These are phyloP conservation scores for Solea solea DNA, from an alignment of 2,113 vertebrate species.

Conservation along the genomic window DNA sequence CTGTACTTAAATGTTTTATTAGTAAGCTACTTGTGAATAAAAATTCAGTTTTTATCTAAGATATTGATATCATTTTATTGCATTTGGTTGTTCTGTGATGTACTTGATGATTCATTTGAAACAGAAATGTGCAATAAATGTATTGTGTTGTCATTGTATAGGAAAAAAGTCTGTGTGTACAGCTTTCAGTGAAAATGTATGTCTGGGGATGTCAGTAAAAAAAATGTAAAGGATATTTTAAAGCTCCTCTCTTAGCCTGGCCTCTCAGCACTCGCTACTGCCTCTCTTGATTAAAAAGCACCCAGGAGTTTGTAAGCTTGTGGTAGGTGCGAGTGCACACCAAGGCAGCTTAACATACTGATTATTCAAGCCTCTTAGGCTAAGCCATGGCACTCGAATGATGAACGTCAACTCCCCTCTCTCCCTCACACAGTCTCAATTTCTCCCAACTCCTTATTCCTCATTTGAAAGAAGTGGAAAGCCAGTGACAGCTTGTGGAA, in stretches of 20 bases:
- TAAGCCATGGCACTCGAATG: slow-evolving; percentile 79
- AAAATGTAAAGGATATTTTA: slow-evolving; percentile 69
- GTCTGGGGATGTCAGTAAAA: slow-evolving; percentile 68
- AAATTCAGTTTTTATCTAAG: too few species aligned
- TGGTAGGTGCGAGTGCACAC: slow-evolving; percentile 74
- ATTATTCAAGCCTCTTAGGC: slow-evolving; percentile 85
- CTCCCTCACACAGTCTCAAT: slow-evolving; percentile 47
- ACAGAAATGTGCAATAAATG: too few species aligned
- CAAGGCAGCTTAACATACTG: slow-evolving; percentile 82
- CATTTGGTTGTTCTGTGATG: too few species aligned
- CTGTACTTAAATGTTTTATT: too few species aligned
- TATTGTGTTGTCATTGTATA: too few species aligned
- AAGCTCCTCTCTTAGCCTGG: slow-evolving; percentile 65
- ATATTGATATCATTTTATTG: too few species aligned
- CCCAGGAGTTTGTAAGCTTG: slow-evolving; percentile 75
- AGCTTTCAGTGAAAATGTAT: slow-evolving; percentile 51
- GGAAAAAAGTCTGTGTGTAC: slow-evolving; percentile 1
- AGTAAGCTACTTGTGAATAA: too few species aligned
- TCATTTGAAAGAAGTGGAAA: slow-evolving; percentile 61
- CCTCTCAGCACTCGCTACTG: slow-evolving; percentile 62
- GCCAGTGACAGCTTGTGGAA: slow-evolving; percentile 65
- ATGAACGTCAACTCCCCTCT: slow-evolving; percentile 73
- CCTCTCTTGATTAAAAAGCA: slow-evolving; percentile 80
- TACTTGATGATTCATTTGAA: too few species aligned
- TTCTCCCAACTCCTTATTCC: slow-evolving; percentile 55